These are phyloP conservation scores for Platichthys stellatus DNA, from an alignment of 2,113 vertebrate genomes.

Conservation along the genomic window DNA sequence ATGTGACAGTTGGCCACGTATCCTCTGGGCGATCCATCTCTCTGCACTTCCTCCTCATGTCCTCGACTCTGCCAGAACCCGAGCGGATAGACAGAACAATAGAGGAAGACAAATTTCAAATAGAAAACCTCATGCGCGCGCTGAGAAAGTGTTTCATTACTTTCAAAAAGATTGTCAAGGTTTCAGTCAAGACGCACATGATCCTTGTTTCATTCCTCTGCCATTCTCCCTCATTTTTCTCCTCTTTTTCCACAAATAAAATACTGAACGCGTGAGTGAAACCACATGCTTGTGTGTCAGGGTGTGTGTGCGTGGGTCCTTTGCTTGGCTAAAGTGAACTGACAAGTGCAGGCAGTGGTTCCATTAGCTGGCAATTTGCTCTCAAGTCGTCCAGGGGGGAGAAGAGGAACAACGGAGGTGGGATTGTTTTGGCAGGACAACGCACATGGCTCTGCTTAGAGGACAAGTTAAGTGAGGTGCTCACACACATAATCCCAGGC, in stretches of 20 bases:
- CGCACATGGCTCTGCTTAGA: conserved; percentile 87
- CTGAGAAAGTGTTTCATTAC: conserved; percentile 84
- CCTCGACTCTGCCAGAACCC: conserved; percentile 62
- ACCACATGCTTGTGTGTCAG: conserved; percentile 73
- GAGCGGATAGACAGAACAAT: conserved; percentile 48
- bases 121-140: conserved; percentile 57
- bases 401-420: conserved; percentile 71
- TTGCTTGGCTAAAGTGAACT: conserved; percentile 66
- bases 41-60: conserved; percentile 64
- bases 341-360: conserved; percentile 81
- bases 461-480: conserved; percentile 61
- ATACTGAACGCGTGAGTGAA: conserved; percentile 80
- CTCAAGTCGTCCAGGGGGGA: conserved; percentile 76
- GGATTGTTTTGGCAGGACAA: conserved; percentile 68
- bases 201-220: conserved; percentile 71
- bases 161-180: conserved; percentile 76
- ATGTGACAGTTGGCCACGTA: conserved; percentile 54
- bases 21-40: conserved; percentile 66
- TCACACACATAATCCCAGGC: conserved; percentile 49
- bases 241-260: conserved; percentile 66
- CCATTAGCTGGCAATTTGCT: conserved; percentile 89
- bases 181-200: conserved; percentile 76
- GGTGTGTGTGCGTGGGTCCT: conserved; percentile 18
- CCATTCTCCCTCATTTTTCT: conserved; percentile 57
- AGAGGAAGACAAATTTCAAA: conserved; percentile 65